Conservation (phyloP, 2,888 invertebrate genomes). For the Agrilus mali region DNA sequence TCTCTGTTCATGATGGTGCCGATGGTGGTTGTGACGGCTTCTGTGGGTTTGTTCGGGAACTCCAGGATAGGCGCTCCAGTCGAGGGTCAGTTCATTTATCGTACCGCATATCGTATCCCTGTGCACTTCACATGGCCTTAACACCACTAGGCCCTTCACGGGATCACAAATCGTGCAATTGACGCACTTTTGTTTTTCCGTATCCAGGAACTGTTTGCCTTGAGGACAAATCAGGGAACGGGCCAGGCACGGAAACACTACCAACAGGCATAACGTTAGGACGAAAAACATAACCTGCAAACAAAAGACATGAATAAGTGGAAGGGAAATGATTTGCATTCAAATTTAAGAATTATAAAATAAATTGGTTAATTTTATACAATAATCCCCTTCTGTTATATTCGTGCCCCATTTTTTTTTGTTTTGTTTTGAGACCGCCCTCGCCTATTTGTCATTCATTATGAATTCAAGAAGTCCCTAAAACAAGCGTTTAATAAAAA, state of each 20-base stretch:
- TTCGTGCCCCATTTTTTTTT: no score
- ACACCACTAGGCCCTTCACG: conserved; percentile 41
- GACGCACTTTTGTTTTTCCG: conserved; percentile 48
- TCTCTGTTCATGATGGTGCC: conserved; percentile 12
- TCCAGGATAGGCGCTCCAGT: conserved; percentile 11
- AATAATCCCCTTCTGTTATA: no score
- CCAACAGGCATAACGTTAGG: conserved; percentile 4
- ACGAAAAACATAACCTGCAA: no score
- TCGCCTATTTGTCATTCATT: no score
- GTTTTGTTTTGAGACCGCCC: no score
- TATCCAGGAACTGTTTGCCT: conserved; percentile 59
- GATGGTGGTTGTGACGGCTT: conserved; percentile 19
- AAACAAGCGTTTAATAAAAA: no score
- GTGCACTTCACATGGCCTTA: conserved; percentile 62
- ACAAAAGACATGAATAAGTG: no score
- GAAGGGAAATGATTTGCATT: no score
- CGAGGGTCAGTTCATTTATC: conserved; percentile 41
- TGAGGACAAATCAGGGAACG: conserved; percentile 27
- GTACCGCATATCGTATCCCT: conserved; percentile 64
- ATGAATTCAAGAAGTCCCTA: no score
- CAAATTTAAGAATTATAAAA: no score
- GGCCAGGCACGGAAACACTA: conserved; percentile 15
- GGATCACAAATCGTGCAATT: conserved; percentile 58
- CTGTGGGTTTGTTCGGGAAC: conserved; percentile 17
- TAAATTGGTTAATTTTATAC: no score